These are phyloP conservation scores for Alentia gelatinosa DNA, from an alignment of 2,888 invertebrate species.

Conservation along the genomic window DNA sequence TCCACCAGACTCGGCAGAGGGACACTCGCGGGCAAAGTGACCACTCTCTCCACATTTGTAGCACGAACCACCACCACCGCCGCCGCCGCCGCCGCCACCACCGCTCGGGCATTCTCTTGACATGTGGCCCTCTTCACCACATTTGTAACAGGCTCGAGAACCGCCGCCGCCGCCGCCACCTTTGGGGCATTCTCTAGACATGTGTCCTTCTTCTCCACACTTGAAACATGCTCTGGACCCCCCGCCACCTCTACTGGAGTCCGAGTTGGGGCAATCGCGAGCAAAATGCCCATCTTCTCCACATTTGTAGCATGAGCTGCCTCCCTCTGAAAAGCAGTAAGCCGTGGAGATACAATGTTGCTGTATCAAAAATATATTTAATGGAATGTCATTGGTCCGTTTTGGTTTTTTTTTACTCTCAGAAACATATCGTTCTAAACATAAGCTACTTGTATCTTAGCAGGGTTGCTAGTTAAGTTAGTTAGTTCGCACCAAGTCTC, in stretches of 20 bases:
- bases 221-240: conserved; percentile 69
- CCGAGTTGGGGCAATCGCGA: conserved; percentile 70
- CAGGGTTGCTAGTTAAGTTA: too few species aligned
- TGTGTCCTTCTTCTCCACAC: conserved; percentile 75
- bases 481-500: too few species aligned
- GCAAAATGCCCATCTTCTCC: conserved; percentile 68
- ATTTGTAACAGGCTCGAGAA: conserved; percentile 63
- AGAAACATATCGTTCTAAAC: too few species aligned
- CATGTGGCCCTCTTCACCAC: conserved; percentile 68
- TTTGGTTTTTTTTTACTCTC: too few species aligned
- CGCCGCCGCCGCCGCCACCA: conserved; percentile 63
- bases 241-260: not conserved
- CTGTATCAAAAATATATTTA: too few species aligned
- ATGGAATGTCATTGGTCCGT: not conserved
- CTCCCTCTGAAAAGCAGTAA: conserved; percentile 73
- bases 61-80: conserved; percentile 66
- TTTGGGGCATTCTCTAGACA: conserved; percentile 73
- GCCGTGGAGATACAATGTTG: not conserved
- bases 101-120: conserved; percentile 64
- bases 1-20: conserved; percentile 58
- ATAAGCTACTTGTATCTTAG: too few species aligned
- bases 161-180: conserved; percentile 28
- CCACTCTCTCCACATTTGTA: conserved; percentile 66
- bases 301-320: conserved; percentile 70
- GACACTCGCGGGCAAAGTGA: conserved; percentile 72